Conservation (phyloP, 2,888 invertebrate species). For the Polyploca ridens region DNA sequence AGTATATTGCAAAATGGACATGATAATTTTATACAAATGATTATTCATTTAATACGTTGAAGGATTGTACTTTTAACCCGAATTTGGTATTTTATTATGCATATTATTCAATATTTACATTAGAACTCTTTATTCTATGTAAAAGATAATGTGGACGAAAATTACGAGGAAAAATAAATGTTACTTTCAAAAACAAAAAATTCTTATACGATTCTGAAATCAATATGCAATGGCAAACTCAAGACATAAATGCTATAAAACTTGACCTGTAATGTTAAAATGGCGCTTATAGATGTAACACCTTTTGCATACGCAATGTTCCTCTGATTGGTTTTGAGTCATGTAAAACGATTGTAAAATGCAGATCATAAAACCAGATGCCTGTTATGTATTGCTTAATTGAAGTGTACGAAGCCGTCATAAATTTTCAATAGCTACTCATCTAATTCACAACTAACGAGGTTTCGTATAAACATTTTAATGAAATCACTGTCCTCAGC, state of each 20-base stretch:
- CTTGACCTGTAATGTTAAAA: constrained; percentile 16
- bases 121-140: too few species aligned
- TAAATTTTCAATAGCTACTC: neutral
- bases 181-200: too few species aligned
- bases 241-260: neutral
- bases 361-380: neutral
- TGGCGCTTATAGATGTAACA: constrained; percentile 12
- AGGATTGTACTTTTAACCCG: too few species aligned
- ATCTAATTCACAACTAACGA: neutral
- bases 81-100: too few species aligned
- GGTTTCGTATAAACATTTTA: neutral
- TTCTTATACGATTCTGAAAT: too few species aligned
- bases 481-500: neutral
- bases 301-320: neutral
- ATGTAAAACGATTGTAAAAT: neutral
- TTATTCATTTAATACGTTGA: too few species aligned
- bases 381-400: neutral
- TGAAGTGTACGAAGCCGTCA: neutral
- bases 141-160: too few species aligned
- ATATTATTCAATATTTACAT: too few species aligned
- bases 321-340: neutral
- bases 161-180: too few species aligned
- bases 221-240: too few species aligned
- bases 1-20: too few species aligned
- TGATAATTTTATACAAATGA: too few species aligned